These are phyloP conservation scores for Glomeris maerens DNA, from an alignment of 1,140 invertebrate genomes.

Conservation along the genomic window DNA sequence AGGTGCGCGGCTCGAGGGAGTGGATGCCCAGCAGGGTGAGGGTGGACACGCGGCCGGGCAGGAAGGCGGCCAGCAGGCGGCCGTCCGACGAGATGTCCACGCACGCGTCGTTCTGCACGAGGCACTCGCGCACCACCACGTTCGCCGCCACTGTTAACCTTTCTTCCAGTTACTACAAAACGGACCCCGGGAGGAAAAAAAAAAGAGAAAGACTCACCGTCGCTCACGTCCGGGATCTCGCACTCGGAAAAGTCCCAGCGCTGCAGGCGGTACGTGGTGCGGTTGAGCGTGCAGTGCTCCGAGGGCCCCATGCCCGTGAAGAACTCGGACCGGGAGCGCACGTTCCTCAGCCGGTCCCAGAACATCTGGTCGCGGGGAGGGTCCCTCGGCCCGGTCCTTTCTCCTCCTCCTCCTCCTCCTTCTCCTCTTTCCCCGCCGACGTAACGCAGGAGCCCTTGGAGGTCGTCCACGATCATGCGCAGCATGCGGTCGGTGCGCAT, in stretches of 20 bases:
- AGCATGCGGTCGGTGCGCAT: conserved; percentile 17
- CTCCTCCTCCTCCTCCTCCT: conserved; percentile 9
- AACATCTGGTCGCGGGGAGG: conserved; percentile 13
- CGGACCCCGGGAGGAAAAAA: conserved; percentile 8
- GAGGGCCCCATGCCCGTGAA: neutral
- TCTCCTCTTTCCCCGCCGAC: conserved; percentile 7
- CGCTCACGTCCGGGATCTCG: conserved; percentile 54
- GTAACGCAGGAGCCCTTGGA: conserved; percentile 19
- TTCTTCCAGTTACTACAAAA: no score
- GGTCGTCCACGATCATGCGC: conserved; percentile 4
- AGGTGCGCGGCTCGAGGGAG: conserved; percentile 52
- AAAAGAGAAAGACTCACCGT: conserved; percentile 40
- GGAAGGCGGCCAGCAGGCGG: conserved; percentile 54
- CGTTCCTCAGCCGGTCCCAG: neutral
- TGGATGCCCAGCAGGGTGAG: conserved; percentile 57
- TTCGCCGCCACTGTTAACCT: conserved; percentile 51
- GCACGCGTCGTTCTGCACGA: conserved; percentile 73
- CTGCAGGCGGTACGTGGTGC: conserved; percentile 53
- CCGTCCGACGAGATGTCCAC: conserved; percentile 70
- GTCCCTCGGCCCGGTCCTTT: conserved; percentile 11
- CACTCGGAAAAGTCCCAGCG: conserved; percentile 62
- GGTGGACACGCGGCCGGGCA: conserved; percentile 39
- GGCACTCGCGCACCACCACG: conserved; percentile 62
- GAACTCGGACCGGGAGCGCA: conserved; percentile 1
- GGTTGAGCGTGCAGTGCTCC: conserved; percentile 3